phyloP scores from a whole-genome alignment of 2,113 vertebrate species.

The Dolichallabes microphthalmus region DNA sequence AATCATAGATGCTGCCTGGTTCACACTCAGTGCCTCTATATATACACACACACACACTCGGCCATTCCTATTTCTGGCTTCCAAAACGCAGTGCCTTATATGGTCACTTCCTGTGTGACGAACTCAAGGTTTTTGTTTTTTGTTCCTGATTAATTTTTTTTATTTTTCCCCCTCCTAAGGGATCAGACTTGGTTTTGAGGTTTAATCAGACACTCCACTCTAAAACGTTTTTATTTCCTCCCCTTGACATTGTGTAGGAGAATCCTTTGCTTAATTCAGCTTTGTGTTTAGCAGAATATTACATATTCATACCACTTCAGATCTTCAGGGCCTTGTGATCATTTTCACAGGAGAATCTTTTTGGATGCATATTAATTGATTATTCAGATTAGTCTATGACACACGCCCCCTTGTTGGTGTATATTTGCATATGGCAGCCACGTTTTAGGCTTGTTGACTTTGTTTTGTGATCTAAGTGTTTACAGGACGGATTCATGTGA shows the following conservation, averaged over 20 bases:
- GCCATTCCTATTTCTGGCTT: conserved; percentile 19
- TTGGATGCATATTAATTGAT: background rate
- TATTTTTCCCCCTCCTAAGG: background rate
- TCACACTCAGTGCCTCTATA: conserved; percentile 47
- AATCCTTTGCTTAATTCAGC: too few species aligned
- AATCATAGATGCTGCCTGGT: conserved; percentile 50
- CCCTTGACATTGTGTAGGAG: background rate
- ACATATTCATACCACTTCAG: background rate
- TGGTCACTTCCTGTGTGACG: conserved; percentile 36
- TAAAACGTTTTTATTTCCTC: background rate
- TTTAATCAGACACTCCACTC: background rate
- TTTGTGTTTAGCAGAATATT: background rate
- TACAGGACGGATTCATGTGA: background rate
- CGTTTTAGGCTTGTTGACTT: background rate
- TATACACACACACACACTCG: background rate
- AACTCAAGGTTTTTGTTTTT: background rate
- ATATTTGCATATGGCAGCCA: background rate
- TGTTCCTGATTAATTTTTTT: background rate
- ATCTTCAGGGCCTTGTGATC: conserved; percentile 12
- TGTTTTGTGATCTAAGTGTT: background rate
- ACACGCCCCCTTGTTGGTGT: background rate
- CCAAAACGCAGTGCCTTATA: conserved; percentile 64
- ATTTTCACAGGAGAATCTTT: background rate
- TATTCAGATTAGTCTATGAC: background rate
- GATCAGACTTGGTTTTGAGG: background rate